Base-by-base conservation (phyloP, 2,888 invertebrate genomes). In the Leuctra nigra region DNA sequence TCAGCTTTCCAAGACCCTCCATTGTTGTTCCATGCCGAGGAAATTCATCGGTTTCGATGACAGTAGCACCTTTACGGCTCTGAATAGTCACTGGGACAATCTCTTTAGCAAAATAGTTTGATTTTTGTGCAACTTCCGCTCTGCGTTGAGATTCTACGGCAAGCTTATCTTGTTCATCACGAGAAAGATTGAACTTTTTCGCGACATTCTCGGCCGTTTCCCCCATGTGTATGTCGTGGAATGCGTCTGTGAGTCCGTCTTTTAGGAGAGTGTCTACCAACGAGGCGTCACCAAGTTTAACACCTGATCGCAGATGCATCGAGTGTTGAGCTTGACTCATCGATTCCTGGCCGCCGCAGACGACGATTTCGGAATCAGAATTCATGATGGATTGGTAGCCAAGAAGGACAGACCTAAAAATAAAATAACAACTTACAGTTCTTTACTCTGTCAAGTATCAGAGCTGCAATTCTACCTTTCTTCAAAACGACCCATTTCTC, bases 321-420 rank as follows among this genome's bases (percentile, higher is more conserved):
- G 77, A 75, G 69, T 91, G 91, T 1, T 84, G 85, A 2, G 88
- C 80, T 70, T 78, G 75, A 54, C 85, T 86, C 91, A 91, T 91
- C 64, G 75, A 85, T 71, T 91, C 91, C 73, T 89, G 89, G 0
- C 91, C 91, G 25, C 89, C 90, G 64, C 85, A 84, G 18, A 91
- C 77, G 3, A 88, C 80, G 60, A 89, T 74, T 22, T 75, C 70
- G 2, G 81, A 74, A 65, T 88, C 87, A 4, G 83, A 85, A 52
- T 74, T 69, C 61, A 77, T 77, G 57, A 91, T 84, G 0, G 86
- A 77, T 68, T 84, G 80, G 63, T 77, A 83, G 11, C 82, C 91
- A 64, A 84, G 72, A 16, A 74, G 75, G 29, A 91, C 81, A 25
- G 84, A 72, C 70, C 85, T 84, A 57, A 25, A 66, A 63, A 57